Evolutionary conservation across 2,888 invertebrate species (phyloP), one percentile per base, ranked within the genome.

Genomic region (Lepidochitona cinerea): DNA sequence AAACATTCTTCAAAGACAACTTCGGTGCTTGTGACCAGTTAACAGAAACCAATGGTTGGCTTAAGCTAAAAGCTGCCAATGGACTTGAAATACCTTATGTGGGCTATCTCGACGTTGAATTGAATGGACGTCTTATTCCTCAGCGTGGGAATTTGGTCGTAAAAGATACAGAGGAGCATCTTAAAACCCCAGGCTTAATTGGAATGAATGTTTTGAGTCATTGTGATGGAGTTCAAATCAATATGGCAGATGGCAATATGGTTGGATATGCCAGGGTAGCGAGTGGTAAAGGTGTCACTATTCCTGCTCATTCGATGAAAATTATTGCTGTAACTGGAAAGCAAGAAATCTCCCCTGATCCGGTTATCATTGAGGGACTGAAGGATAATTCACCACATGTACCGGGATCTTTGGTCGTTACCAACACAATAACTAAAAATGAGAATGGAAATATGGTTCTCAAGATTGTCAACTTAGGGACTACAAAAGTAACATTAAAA

Each of bases 201-300:
- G 41, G 41, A 12, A 41, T 41, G 41, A 41, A 41, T 18, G 41
- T 41, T 41, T 41, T 41, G 41, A 41, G 41, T 9, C 41, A 12
- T 12, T 41, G 41, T 18, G 18, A 41, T 12, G 41, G 18, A 9
- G 18, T 41, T 9, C 9, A 18, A 41, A 9, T 41, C 18, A 18
- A 41, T 18, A 12, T 9, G 41, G 18, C 9, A 12, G 41, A 18
- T 41, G 41, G 41, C 18, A 41, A 41, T 41, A 18, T 41, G 18
- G 9, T 41, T 12, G 41, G 59, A 14, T 59, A 12, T 59, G 59
- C 59, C 9, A 9, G 95, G 95, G 59, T 59, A 59, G 59, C 59
- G 9, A 26, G 59, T 59, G 7, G 29, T 26, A 59, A 29, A 23
- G 23, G 7, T 9, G 29, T 59, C 9, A 9, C 7, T 9, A 26